Base-by-base conservation (phyloP, 1,140 invertebrate genomes). In the Trachymyrmex septentrionalis region DNA sequence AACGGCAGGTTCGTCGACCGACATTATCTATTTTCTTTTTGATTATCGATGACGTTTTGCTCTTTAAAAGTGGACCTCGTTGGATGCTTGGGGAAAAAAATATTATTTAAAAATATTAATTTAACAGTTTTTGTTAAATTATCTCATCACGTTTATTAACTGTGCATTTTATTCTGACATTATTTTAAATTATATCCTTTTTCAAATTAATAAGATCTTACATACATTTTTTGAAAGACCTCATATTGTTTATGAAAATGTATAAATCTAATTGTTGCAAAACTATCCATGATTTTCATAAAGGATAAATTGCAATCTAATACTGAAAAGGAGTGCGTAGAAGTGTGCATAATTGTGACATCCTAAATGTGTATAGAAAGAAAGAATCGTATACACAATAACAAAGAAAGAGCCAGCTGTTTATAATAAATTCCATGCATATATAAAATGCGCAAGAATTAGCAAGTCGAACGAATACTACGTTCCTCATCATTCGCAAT, bases 391-490 rank as follows among this genome's bases (percentile, higher is more conserved):
- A 34, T 21, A 1, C 6, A 19, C 10, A 55, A 14, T 48, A 38
- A 82, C 27, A n/a, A n/a, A 59, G 30, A 38, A 71, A 44, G 24
- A n/a, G 3, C 21, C 50, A 69, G 50, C 77, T 67, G 48, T 80
- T 78, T 67, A 55, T 34, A 67, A 80, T 80, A 67, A 80, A 67
- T 80, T 80, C 30, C 30, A 30, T 9, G 14, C 19, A 66, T 57
- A 24, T 57, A 24, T 34, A 57, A 55, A 64, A 80, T 12, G 19
- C 14, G 59, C 48, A 30, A 24, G 64, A 82, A 21, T 9, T 38
- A 73, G 61, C 19, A 81, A 69, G 27, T 53, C 48, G 27, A 48
- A 30, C 63, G 44, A 80, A 67, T 24, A 34, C 48, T 53, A 19
- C 67, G 24, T 72, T 72, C 19, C 24, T 59, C 19, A 38, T 24